These are phyloP conservation scores for Oostethus manadensis DNA, from an alignment of 2,113 vertebrate genomes.

Conservation along the genomic window DNA sequence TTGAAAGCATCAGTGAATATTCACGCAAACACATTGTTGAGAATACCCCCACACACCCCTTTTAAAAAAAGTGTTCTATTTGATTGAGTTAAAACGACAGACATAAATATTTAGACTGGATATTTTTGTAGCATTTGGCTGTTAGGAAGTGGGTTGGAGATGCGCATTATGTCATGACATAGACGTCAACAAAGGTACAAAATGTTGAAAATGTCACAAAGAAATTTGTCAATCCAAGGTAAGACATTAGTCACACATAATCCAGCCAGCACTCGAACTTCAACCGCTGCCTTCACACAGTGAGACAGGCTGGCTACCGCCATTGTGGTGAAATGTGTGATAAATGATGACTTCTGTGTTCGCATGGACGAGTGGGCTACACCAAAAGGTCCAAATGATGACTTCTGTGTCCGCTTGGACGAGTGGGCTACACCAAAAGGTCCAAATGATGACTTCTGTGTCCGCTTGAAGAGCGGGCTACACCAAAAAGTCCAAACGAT, in stretches of 20 bases:
- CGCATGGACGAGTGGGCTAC: background rate
- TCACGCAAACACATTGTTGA: too few species aligned
- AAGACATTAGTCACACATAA: background rate
- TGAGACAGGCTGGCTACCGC: background rate
- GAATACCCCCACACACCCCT: too few species aligned
- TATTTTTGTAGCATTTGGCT: background rate
- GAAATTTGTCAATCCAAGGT: background rate
- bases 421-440: background rate
- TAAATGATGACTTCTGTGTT: too few species aligned
- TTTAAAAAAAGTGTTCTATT: too few species aligned
- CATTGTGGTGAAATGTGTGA: too few species aligned
- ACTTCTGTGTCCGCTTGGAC: too few species aligned
- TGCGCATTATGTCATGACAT: background rate
- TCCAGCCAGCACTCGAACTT: background rate
- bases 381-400: too few species aligned
- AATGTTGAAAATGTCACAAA: background rate
- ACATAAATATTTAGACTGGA: too few species aligned
- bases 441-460: too few species aligned
- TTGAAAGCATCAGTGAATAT: too few species aligned
- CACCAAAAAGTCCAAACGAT: too few species aligned
- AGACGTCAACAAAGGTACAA: background rate
- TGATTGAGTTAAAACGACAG: too few species aligned
- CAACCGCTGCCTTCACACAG: background rate
- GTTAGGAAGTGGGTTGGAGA: background rate
- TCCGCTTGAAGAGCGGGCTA: background rate